Evolutionary conservation across 2,113 vertebrate species (phyloP).

Genomic region (Tricholaema leucomelas): DNA sequence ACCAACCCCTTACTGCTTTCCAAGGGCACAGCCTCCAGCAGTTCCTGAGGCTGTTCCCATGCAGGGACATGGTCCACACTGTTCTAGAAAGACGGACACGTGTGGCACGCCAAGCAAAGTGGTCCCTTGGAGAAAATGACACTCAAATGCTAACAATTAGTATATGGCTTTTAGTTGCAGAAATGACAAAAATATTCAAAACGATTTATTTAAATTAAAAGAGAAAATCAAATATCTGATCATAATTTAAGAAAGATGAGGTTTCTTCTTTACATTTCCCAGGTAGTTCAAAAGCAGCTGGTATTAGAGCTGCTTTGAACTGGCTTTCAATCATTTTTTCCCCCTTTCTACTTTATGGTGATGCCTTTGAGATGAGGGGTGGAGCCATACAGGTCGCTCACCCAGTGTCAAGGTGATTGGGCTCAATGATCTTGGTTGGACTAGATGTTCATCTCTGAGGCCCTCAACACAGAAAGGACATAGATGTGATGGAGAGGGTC

Average conservation of each 20-base stretch:
- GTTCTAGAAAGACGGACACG: neutral
- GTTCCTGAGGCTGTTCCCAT: neutral
- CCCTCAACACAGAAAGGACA: too few relatives aligned
- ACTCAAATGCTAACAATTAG: rapidly evolving
- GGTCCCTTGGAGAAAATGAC: neutral
- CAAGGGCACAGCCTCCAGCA: rapidly evolving
- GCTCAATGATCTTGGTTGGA: too few relatives aligned
- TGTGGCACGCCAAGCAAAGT: neutral
- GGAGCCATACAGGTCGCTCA: rapidly evolving
- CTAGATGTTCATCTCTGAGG: too few relatives aligned
- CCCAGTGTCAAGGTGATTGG: neutral
- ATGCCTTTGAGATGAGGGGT: neutral
- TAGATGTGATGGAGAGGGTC: too few relatives aligned
- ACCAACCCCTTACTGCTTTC: neutral
- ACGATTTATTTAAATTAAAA: neutral
- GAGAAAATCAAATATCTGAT: neutral
- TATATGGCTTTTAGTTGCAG: neutral
- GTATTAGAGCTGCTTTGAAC: neutral
- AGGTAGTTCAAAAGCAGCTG: neutral
- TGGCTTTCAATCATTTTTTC: neutral
- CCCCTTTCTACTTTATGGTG: neutral
- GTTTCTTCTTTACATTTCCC: neutral
- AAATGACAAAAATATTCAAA: neutral
- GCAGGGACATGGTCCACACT: rapidly evolving
- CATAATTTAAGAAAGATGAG: neutral